Conservation (phyloP, 2,113 vertebrate species). For the Pygoscelis antarcticus region DNA sequence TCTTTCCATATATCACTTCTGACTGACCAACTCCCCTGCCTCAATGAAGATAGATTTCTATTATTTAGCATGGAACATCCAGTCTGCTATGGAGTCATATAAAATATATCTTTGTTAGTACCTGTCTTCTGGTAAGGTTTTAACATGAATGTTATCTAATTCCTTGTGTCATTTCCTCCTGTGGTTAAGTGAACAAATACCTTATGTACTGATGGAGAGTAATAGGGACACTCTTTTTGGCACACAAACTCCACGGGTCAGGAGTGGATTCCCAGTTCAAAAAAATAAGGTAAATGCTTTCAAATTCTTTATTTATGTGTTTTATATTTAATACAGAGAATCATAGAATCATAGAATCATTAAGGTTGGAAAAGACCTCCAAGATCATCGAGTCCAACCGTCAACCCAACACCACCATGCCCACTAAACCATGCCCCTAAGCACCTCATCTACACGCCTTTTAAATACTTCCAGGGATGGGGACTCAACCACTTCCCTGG, state of each 20-base stretch:
- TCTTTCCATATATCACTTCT: neutral
- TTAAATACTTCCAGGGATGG: too few species aligned
- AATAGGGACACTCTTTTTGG: neutral
- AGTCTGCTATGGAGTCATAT: neutral
- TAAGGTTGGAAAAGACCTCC: too few species aligned
- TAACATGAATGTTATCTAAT: neutral
- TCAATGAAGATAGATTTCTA: neutral
- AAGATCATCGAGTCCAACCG: too few species aligned
- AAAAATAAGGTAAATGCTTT: neutral
- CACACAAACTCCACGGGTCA: neutral
- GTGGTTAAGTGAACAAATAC: neutral
- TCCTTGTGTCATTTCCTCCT: neutral
- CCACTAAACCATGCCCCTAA: too few species aligned
- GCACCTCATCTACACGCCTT: too few species aligned
- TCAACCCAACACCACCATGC: too few species aligned
- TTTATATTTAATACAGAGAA: neutral
- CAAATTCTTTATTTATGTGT: neutral
- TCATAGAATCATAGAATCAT: too few species aligned
- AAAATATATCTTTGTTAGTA: neutral
- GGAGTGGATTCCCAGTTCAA: neutral
- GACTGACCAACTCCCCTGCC: neutral
- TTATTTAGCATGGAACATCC: neutral
- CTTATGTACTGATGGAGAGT: neutral
- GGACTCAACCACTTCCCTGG: too few species aligned
- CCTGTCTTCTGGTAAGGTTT: neutral